Evolutionary conservation across 2,888 invertebrate species (phyloP), one percentile per base, ranked within the genome.

Genomic region (Malacosoma neustria): DNA sequence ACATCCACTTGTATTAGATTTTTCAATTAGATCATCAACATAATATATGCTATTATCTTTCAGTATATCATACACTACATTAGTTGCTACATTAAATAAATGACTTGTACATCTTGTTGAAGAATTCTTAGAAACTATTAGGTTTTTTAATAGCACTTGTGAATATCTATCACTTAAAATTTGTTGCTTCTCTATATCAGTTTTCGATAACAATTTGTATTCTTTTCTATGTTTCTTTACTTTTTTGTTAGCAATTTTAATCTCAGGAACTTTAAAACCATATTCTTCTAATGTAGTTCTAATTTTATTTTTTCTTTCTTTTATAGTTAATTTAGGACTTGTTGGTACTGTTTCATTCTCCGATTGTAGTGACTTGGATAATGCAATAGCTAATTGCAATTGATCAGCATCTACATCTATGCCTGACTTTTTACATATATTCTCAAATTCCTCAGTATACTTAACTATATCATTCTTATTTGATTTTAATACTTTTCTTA

Each of bases 351-450:
- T 34, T 36, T 36, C 46, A 39, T 32, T 31, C 14, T 52, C 31
- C 12, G 40, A 40, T 40, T 75, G 60, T 3, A 87, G 59, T 1
- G 92, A 92, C 57, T 87, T 88, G 2, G 92, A 91, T 40, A 92
- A 61, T 9, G 91, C 91, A 48, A 92, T 75, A 32, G 91, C 92
- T 64, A 92, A 55, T 61, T 91, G 90, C 42, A 92, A 68, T 48
- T 92, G 89, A 51, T 91, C 90, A 0, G 89, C 73, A 72, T 91
- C 89, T 33, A 90, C 72, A 61, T 91, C 89, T 36, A 79, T 53
- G 1, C 82, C 82, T 37, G 68, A 71, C 44, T 66, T 55, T 40
- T 67, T 70, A 47, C 76, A 88, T 42, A 84, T 75, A 54, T 57
- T 66, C 51, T 73, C 75, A 71, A 74, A 86, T 42, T 73, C 65